Base-by-base conservation (phyloP, 2,113 vertebrate genomes). In the Chitala chitala region DNA sequence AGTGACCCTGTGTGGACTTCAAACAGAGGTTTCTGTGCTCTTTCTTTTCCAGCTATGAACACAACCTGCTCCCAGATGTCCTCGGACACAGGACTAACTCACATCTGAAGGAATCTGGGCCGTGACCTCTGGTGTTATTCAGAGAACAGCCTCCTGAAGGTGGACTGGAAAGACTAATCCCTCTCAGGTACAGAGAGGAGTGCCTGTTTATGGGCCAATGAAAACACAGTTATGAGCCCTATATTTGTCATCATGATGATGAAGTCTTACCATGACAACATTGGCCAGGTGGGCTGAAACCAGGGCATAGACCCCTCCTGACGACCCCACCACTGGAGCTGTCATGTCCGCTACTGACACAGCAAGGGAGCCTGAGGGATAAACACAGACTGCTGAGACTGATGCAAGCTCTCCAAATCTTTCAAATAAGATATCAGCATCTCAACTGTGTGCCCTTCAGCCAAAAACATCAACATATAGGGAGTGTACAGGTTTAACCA, bases 261-360 rank as follows among this genome's bases (percentile, higher is more conserved):
- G 33, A 55, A 29, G 4, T 50, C 82, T 80, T 89, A 99, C 97
- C 96, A 99, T 99, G 63, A 98, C 97, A 22, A 98, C 94, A 75
- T 98, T 99, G 82, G 96, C 96, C 78, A 99, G 87, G 83, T 99
- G 97, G 74, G 97, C 97, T 1, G 97, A 98, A 80, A 98, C 92
- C 9, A 99, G 92, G 0, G 97, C 96, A 3, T 98, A 98, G 6
- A 98, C 96, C 1, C 97, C 97, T 77, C 95, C 97, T 3, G 96
- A 98, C 33, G 96, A 98, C 12, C 97, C 97, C 29, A 98, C 94
- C 51, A 95, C 94, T 0, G 97, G 96, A 0, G 97, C 97, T 0
- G 94, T 96, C 97, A 98, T 98, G 79, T 99, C 97, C 9, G 94
- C 92, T 82, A 98, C 93, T 1, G 96, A 98, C 74, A 95, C 95